Base-by-base conservation (phyloP, 2,113 vertebrate genomes). In the Lophura nycthemera region DNA sequence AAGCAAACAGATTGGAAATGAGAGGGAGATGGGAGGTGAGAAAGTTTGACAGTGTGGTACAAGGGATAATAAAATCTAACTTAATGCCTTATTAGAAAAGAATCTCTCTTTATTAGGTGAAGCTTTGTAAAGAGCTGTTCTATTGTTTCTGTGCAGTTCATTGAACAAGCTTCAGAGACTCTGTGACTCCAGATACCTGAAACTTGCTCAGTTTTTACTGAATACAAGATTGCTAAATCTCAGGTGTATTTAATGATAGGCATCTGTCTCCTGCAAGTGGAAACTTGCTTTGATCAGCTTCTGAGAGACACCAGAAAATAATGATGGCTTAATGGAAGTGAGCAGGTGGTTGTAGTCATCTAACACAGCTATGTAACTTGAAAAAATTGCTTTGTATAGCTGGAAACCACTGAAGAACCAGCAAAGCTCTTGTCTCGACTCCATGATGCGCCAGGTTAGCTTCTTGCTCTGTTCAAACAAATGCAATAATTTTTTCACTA, bases 31-130 rank as follows among this genome's bases (percentile, higher is more conserved):
- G 64, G 65, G 79, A 40, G 63, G 47, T n/a, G 75, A 77, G 64
- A 48, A 63, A 42, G 57, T 8, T 56, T 27, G 43, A 72, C 40
- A 59, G 1, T 5, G 0, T 66, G 54, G 36, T 71, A 70, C 57
- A 92, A 90, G 48, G 45, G 57, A 88, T 86, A 67, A 61, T 63
- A 75, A 72, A 77, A 95, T 57, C 76, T 96, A 89, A 94, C 67
- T 94, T 74, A 87, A 98, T 96, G 97, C 97, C 97, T 98, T 97
- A 97, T 61, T 90, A 88, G 95, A 97, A 88, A 89, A 93, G 83
- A 94, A 87, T 50, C 67, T 40, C 63, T 93, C 97, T 94, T 88
- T 87, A 72, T 73, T 40, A 65, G 80, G 66, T 80, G 70, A 95
- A 94, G 66, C 86, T 91, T 67, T 87, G 56, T 86, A 47, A 85